Conservation (phyloP, 1,140 invertebrate species). For the Archivesica marissinica region DNA sequence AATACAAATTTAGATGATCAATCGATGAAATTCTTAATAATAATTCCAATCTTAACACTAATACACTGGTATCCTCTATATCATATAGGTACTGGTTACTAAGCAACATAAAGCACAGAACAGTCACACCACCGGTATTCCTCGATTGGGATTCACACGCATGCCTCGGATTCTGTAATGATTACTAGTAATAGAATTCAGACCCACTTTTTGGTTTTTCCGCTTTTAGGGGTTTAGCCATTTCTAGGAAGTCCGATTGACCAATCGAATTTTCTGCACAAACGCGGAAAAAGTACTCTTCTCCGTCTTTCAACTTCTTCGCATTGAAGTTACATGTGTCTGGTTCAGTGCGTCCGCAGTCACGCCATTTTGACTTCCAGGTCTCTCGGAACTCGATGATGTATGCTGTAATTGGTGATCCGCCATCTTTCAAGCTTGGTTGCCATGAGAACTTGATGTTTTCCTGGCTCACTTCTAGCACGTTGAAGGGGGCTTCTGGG, state of each 20-base stretch:
- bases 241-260: conserved; percentile 94
- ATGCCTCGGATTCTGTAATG: too few species aligned
- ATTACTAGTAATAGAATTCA: too few species aligned
- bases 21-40: too few species aligned
- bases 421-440: conserved; percentile 95
- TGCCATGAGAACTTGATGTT: conserved; percentile 78
- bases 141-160: too few species aligned
- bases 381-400: conserved; percentile 93
- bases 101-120: too few species aligned
- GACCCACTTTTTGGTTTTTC: conserved; percentile 87
- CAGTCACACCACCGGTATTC: too few species aligned
- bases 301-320: conserved; percentile 89
- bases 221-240: conserved; percentile 90
- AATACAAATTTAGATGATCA: too few species aligned
- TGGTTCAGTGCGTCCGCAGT: conserved; percentile 69
- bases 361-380: conserved; percentile 76
- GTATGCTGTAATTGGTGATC: conserved; percentile 95
- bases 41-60: too few species aligned
- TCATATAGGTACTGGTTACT: too few species aligned
- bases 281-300: conserved; percentile 98
- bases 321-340: conserved; percentile 67
- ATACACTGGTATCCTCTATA: too few species aligned
- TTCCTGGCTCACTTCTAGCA: conserved; percentile 83
- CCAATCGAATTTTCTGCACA: conserved; percentile 99
- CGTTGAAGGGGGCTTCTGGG: conserved; percentile 88